These are phyloP conservation scores for Paratrypauchen microcephalus DNA, from an alignment of 2,797 vertebrate species.

Conservation along the genomic window DNA sequence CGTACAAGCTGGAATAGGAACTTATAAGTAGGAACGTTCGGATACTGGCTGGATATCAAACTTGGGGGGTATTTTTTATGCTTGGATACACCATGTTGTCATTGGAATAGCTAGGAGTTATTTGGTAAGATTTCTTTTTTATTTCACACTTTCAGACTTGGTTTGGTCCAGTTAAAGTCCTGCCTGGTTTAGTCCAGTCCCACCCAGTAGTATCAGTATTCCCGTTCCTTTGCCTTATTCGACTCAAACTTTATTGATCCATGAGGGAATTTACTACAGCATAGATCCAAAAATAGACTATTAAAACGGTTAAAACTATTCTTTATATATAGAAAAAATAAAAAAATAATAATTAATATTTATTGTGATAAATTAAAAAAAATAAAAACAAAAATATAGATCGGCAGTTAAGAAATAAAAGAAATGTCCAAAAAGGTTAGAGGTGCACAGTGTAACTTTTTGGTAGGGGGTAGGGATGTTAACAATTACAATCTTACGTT, in stretches of 20 bases:
- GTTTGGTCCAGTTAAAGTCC: not conserved
- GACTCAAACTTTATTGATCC: not conserved
- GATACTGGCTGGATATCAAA: conserved; percentile 39
- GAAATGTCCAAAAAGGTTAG: no score
- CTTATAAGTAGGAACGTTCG: conserved; percentile 65
- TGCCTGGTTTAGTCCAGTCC: not conserved
- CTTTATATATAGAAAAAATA: no score
- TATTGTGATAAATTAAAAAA: no score
- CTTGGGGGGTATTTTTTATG: conserved; percentile 29
- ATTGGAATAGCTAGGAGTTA: conserved; percentile 51
- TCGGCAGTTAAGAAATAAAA: no score
- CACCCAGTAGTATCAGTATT: not conserved
- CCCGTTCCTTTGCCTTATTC: not conserved
- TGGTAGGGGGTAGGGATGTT: no score
- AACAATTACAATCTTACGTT: no score
- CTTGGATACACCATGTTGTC: conserved; percentile 52
- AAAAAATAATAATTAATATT: no score
- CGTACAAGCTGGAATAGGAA: conserved; percentile 61
- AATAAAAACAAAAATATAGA: no score
- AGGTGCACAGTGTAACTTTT: no score
- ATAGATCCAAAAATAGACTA: no score
- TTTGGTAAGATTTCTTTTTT: conserved; percentile 55
- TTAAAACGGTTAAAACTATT: no score
- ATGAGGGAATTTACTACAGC: not conserved
- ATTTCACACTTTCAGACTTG: not conserved